Evolutionary conservation across 64 coral and sea anemone species (phyloP), one percentile per base, ranked within the genome.

Genomic region (Cladopsammia gracilis): DNA sequence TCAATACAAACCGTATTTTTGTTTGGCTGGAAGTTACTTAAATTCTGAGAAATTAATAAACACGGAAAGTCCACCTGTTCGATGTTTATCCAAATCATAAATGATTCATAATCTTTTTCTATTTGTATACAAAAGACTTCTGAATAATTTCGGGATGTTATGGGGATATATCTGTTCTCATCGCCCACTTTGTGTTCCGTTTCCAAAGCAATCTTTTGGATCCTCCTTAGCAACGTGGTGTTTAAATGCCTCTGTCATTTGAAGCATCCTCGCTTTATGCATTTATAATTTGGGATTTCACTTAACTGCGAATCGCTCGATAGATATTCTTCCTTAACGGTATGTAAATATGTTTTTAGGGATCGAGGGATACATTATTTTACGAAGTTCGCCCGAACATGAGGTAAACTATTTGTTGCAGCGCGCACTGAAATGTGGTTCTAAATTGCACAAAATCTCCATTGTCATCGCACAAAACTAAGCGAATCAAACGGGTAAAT

Each of bases 151-250:
- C 6, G 20, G 62, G n/a, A 84, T 51, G 62, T 50, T 22, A 84
- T 84, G 46, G 57, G 43, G 20, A 19, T 43, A 68, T 14, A 66
- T 84, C 47, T 46, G 43, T 24, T 16, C 18, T 49, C 43, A 25
- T 6, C 80, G 44, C 80, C 20, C 14, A 62, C 14, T 48, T 34
- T 34, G 34, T 34, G 13, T 48, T 49, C 10, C 19, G 44, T 79
- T 24, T 59, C 25, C 49, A 56, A 45, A 54, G 75, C n/a, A 25
- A 45, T 14, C 24, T 22, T 49, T 3, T 23, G 12, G 23, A 7
- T 58, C 59, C 56, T 58, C 77, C 77, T 59, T 79, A 23, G 77
- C 77, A 60, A 79, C 77, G 56, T 9, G 14, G 10, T 82, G 58
- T 64, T 82, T 65, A 48, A 82, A 50, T 84, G 43, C 80, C 13